Conservation (phyloP, 2,113 vertebrate genomes). For the Corapipo altera region DNA sequence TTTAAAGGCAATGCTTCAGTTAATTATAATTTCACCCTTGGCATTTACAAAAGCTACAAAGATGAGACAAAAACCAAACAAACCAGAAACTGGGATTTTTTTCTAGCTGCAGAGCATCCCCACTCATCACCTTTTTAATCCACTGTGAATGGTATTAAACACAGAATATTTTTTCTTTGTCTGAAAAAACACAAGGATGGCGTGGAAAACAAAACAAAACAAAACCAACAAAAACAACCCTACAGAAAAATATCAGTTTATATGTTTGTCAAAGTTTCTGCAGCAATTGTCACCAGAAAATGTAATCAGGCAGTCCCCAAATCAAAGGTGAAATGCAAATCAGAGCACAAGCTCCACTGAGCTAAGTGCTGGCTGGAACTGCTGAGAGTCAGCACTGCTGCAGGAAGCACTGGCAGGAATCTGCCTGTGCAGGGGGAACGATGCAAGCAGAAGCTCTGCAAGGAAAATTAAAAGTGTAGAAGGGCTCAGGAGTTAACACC, state of each 20-base stretch:
- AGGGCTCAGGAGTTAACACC: background rate
- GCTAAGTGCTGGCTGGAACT: background rate
- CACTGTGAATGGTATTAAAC: background rate
- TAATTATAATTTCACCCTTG: background rate
- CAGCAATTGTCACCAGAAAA: background rate
- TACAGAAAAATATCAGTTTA: background rate
- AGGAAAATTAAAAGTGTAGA: background rate
- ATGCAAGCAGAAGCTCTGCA: background rate
- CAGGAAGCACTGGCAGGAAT: background rate
- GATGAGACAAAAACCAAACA: background rate
- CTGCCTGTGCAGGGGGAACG: background rate
- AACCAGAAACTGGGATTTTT: background rate
- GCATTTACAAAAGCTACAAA: background rate
- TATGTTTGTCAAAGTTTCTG: background rate
- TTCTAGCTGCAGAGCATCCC: background rate
- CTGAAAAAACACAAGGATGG: background rate
- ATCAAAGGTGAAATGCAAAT: conserved; percentile 16
- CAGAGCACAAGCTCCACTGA: background rate
- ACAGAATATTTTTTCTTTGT: background rate
- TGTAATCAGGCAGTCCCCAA: background rate
- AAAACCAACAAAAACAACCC: background rate
- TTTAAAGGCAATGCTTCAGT: background rate
- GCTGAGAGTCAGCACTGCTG: background rate
- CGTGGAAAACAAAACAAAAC: background rate
- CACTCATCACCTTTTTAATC: background rate